phyloP scores from a whole-genome alignment of 2,888 invertebrate species.

The Sialis fuliginosa region DNA sequence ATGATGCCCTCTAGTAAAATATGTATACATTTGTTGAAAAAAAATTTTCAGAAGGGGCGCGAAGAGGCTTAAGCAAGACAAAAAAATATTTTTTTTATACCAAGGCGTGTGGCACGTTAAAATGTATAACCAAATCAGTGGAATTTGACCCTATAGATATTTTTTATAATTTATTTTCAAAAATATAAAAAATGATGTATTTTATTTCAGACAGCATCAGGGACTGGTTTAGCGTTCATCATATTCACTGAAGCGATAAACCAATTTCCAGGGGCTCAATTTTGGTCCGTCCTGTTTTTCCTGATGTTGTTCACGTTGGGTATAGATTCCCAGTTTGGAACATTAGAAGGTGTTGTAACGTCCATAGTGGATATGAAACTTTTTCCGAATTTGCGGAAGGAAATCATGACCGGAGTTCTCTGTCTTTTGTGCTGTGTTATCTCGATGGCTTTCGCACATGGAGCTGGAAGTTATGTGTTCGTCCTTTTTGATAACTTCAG shows the following conservation, averaged over 20 bases:
- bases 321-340: conserved; percentile 93
- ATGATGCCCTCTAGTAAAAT: too few species aligned
- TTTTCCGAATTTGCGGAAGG: conserved; percentile 80
- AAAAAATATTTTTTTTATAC: too few species aligned
- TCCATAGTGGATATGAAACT: conserved; percentile 90
- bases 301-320: conserved; percentile 92
- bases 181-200: neutral
- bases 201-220: conserved; percentile 71
- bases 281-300: conserved; percentile 94
- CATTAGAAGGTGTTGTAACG: conserved; percentile 87
- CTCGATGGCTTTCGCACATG: conserved; percentile 83
- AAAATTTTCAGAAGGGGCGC: too few species aligned
- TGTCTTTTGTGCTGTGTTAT: conserved; percentile 67
- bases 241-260: conserved; percentile 97
- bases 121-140: too few species aligned
- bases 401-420: conserved; percentile 64
- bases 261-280: conserved; percentile 89
- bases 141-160: too few species aligned
- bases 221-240: conserved; percentile 90
- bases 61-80: too few species aligned
- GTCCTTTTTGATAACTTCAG: conserved; percentile 87
- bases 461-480: conserved; percentile 86
- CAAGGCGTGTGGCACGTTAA: too few species aligned
- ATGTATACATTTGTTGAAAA: too few species aligned
- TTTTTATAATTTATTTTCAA: too few species aligned